Base-by-base conservation (phyloP, 53 echinoderm and acorn worm genomes). In the Henricia sp. region DNA sequence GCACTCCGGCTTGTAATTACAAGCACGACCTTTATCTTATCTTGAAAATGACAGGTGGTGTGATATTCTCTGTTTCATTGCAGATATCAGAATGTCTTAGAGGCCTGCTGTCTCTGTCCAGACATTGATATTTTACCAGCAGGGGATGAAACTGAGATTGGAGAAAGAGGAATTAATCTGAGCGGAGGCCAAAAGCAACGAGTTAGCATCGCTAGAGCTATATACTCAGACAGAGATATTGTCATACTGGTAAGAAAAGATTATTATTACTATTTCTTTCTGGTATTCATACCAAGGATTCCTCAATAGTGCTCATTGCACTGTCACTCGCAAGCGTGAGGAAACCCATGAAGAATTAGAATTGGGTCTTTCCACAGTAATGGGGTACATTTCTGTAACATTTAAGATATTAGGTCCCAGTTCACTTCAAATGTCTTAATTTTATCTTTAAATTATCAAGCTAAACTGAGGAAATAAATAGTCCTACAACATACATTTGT, bases 171-270 rank as follows among this genome's bases (percentile, higher is more conserved):
- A 2, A 77, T 92, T 0, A 92, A 89, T 37, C 85, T 92, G 35
- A 92, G 92, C 17, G 92, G 89, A 1, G 92, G 92, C 12, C 92
- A 92, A 65, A 88, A 85, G 37, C 92, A 92, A 58, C 59, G 92
- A 13, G 85, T 92, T 63, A 89, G 88, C 52, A 85, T 92, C 6
- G 92, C 84, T 28, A 50, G 92, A 20, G 86, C 89, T 0, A 69
- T 92, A 37, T 92, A 92, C 85, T 77, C 85, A 16, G 84, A 84
- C 26, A 52, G 84, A 4, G 70, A 76, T 13, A 85, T 92, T 17
- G 88, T 72, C 5, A 29, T 92, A 19, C 9, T 92, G 71, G 92
- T 92, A 29, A 63, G 86, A 52, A 1, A 17, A 20, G 4, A 87
- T 1, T 67, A n/a, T 38, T 38, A 19, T 32, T 35, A 16, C 28